Base-by-base conservation (phyloP, 2,888 invertebrate genomes). In the Caenorhabditis imperialis region DNA sequence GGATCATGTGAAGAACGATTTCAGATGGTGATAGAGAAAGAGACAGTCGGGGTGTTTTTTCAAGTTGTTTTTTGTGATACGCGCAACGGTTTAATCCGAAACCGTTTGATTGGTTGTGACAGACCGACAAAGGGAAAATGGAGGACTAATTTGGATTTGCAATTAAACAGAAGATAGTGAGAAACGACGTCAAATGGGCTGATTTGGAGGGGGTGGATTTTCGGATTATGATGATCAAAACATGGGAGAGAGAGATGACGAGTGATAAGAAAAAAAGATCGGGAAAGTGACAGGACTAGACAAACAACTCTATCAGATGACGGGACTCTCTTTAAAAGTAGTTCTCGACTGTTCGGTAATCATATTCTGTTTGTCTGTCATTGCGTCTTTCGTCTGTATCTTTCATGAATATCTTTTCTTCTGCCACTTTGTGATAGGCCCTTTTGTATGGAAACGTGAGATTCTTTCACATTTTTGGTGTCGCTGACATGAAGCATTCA, bases 1-100 rank as follows among this genome's bases (percentile, higher is more conserved):
- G 50, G 48, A 61, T 61, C 61, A 61, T 61, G 61, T 61, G 61
- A 48, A 48, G n/a, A n/a, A n/a, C n/a, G n/a, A n/a, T n/a, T n/a
- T n/a, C n/a, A 4, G 45, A 22, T 18, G 30, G 12, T 20, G 18
- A 40, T 4, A 16, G 48, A 16, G 16, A 20, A 14, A 33, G 7
- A 23, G 3, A 20, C 14, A 4, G 30, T 10, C 12, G 35, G 22
- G 30, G 30, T 30, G 6, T 30, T 10, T 30, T 30, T 30, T 30
- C 47, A 50, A 35, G 50, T 22, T 35, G 50, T 50, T 50, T 50
- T 50, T 50, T 50, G 16, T 27, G 25, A 14, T 23, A 14, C 44
- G 42, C 42, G 23, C 22, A 44, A 16, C 30, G 47, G 27, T 47
- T 47, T 30, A n/a, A n/a, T n/a, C 10, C 22, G 30, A 48, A 47